A percentile compares a stretch with the other conserved stretches of the same genome.
phyloP scores from a whole-genome alignment of 2,113 vertebrate genomes.

The Oxygymnocypris stewartii region DNA sequence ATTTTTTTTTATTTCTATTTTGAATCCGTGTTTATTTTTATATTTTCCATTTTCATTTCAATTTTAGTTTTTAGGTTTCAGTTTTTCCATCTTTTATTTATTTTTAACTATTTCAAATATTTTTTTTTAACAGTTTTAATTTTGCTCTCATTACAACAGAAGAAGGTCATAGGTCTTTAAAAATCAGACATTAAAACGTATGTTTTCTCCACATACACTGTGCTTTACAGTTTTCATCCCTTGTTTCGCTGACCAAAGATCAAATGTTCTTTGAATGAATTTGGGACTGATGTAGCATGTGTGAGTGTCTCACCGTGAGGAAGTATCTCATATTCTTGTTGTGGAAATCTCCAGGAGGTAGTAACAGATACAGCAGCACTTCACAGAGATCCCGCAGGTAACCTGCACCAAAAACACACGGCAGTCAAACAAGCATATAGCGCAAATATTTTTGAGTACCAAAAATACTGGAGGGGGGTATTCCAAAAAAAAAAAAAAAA shows the following conservation, averaged over 20 bases:
- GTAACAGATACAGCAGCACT: constrained; percentile 97
- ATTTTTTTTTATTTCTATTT: background rate
- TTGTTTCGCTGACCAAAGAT: background rate
- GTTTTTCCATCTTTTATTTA: background rate
- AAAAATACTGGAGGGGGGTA: background rate
- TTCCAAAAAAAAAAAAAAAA: no score
- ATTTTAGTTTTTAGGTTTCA: background rate
- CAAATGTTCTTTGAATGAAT: background rate
- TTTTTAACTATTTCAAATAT: background rate
- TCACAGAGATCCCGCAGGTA: constrained; percentile 98
- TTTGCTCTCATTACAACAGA: background rate
- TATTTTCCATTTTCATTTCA: background rate
- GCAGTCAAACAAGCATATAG: no score
- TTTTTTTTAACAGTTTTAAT: background rate
- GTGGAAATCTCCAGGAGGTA: constrained; percentile 99
- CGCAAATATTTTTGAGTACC: no score
- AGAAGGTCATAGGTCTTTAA: background rate
- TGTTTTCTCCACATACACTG: background rate
- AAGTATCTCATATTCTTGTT: constrained; percentile 99
- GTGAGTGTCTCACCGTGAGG: constrained; percentile 83
- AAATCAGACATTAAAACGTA: background rate
- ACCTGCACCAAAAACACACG: constrained; percentile 69
- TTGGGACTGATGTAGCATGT: background rate
- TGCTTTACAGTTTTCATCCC: background rate
- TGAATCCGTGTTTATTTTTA: background rate